Evolutionary conservation across 2,113 vertebrate genomes (phyloP).

Genomic region (Microcebus ravelobensis): DNA sequence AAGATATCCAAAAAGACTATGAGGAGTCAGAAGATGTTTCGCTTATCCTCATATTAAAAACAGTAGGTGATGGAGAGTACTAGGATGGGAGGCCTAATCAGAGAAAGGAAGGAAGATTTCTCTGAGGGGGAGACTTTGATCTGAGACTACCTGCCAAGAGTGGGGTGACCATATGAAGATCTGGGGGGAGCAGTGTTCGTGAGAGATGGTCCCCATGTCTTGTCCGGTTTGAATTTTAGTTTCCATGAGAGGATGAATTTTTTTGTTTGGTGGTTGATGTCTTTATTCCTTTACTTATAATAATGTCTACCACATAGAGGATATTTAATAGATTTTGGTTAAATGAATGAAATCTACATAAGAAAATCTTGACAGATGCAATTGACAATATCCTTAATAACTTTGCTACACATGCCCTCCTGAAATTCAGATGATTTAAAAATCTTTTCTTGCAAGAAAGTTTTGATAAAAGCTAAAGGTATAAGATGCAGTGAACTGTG

Average conservation of each 20-base stretch:
- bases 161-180: neutral
- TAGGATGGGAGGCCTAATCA: neutral
- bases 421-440: neutral
- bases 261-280: neutral
- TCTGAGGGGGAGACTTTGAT: neutral
- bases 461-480: neutral
- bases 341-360: neutral
- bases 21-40: neutral
- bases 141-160: neutral
- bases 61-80: neutral
- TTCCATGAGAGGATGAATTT: neutral
- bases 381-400: neutral
- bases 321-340: neutral
- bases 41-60: neutral
- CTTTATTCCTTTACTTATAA: neutral
- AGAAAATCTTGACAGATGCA: neutral
- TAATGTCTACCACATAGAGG: neutral
- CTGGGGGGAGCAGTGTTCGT: no score
- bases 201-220: accelerated
- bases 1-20: neutral
- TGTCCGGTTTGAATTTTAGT: neutral
- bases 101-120: neutral
- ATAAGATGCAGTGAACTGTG: neutral
- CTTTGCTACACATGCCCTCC: neutral
- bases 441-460: neutral